phyloP scores from a whole-genome alignment of 2,797 vertebrate genomes.

The Eupleurogrammus muticus region DNA sequence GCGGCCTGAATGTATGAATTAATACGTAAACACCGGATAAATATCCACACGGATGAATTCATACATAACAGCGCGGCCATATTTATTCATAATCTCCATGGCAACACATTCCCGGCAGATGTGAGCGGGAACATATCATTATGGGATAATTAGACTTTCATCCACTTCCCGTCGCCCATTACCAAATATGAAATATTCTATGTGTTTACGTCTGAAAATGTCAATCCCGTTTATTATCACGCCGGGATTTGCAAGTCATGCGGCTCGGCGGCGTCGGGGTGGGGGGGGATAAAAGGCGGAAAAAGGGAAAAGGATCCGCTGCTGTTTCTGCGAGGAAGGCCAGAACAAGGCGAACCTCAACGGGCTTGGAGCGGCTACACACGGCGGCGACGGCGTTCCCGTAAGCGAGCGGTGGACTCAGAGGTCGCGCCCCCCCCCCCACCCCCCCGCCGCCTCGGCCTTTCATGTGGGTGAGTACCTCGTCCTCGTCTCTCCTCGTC shows the following conservation, averaged over 20 bases:
- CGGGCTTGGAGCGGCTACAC: constrained; percentile 33
- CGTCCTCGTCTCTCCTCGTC: constrained; percentile 31
- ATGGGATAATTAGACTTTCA: constrained; percentile 76
- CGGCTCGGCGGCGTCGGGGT: constrained; percentile 43
- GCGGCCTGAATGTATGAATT: constrained; percentile 70
- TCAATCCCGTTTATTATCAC: constrained; percentile 77
- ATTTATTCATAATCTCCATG: constrained; percentile 78
- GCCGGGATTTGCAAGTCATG: constrained; percentile 80
- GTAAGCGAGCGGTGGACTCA: constrained; percentile 33
- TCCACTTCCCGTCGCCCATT: constrained; percentile 63
- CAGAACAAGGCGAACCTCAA: constrained; percentile 49
- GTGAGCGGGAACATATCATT: constrained; percentile 68
- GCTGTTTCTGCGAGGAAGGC: constrained; percentile 51
- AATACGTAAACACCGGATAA: constrained; percentile 64
- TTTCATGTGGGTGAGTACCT: constrained; percentile 66
- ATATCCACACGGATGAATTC: constrained; percentile 72
- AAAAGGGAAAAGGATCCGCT: constrained; percentile 42
- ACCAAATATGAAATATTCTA: constrained; percentile 71
- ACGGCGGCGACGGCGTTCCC: constrained; percentile 16
- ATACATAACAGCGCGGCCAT: constrained; percentile 74
- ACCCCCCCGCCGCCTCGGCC: constrained; percentile 29
- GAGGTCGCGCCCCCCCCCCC: too few relatives aligned
- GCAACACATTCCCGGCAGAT: constrained; percentile 66
- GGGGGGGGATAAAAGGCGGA: constrained; percentile 77
- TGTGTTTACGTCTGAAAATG: constrained; percentile 79